Evolutionary conservation across 1,140 invertebrate genomes (phyloP).

Genomic region (Araneus ventricosus): DNA sequence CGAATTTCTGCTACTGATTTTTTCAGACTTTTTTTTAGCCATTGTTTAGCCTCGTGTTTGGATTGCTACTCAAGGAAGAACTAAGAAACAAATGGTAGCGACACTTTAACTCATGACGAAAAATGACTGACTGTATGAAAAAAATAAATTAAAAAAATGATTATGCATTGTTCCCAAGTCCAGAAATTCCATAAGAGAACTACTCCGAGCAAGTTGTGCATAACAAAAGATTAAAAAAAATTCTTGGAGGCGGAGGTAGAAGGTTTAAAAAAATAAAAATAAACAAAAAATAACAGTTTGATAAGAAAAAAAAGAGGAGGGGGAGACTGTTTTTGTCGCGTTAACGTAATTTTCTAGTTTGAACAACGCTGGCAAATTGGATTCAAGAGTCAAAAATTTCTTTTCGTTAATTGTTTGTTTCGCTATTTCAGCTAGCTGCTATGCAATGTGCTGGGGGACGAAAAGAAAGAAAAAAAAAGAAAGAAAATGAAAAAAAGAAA

Average conservation of each 20-base stretch:
- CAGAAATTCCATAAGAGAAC: conserved; percentile 67
- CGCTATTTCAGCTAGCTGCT: conserved; percentile 44
- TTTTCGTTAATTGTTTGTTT: conserved; percentile 74
- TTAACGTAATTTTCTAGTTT: conserved; percentile 74
- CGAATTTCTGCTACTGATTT: conserved; percentile 3
- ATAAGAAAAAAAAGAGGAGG: conserved; percentile 47
- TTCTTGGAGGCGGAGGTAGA: conserved; percentile 23
- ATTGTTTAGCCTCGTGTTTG: conserved; percentile 28
- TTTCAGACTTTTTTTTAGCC: conserved; percentile 9
- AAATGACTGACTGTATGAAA: conserved; percentile 70
- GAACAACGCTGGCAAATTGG: conserved; percentile 72
- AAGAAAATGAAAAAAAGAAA: conserved; percentile 1
- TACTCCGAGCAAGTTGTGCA: conserved; percentile 53
- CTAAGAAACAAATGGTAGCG: conserved; percentile 55
- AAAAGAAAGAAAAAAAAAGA: conserved; percentile 17
- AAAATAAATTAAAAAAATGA: conserved; percentile 68
- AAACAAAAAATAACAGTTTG: conserved; percentile 31
- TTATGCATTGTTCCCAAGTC: conserved; percentile 63
- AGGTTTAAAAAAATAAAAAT: conserved; percentile 50
- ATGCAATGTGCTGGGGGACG: conserved; percentile 3
- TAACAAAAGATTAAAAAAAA: conserved; percentile 64
- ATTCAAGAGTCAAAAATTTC: conserved; percentile 73
- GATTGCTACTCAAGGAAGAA: neutral
- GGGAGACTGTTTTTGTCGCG: conserved; percentile 63
- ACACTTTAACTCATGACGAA: conserved; percentile 64